Evolutionary conservation across 1,140 invertebrate species (phyloP).

Genomic region (Penaeus indicus): DNA sequence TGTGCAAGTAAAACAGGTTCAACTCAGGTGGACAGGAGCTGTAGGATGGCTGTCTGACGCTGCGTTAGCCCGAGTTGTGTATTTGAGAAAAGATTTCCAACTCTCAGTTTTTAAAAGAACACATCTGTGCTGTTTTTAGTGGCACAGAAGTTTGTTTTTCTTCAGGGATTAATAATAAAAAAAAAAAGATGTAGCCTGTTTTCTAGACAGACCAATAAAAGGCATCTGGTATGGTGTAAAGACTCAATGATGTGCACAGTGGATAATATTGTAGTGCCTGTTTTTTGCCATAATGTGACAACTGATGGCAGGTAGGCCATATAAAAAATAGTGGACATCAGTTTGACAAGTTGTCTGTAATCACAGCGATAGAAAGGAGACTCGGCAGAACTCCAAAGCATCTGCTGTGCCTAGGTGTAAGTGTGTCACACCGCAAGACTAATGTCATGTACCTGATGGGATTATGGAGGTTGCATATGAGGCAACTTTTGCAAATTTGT

Average conservation of each 20-base stretch:
- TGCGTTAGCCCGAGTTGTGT: slow-evolving; percentile 33
- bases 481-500: slow-evolving; percentile 57
- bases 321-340: slow-evolving; percentile 45
- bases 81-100: slow-evolving; percentile 8
- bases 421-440: slow-evolving; percentile 59
- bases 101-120: neutral
- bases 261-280: slow-evolving; percentile 57
- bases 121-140: slow-evolving; percentile 16
- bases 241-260: slow-evolving; percentile 51
- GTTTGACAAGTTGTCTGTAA: slow-evolving; percentile 40
- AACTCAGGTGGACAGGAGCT: neutral
- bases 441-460: slow-evolving; percentile 62
- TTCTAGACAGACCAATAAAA: slow-evolving; percentile 3
- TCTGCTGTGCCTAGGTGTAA: slow-evolving; percentile 59
- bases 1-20: slow-evolving; percentile 28
- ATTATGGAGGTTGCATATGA: slow-evolving; percentile 59
- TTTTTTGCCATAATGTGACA: slow-evolving; percentile 39
- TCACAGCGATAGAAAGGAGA: slow-evolving; percentile 36
- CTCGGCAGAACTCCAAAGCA: slow-evolving; percentile 38
- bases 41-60: neutral
- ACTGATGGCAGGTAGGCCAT: slow-evolving; percentile 47
- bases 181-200: slow-evolving; percentile 40
- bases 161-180: slow-evolving; percentile 46
- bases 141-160: slow-evolving; percentile 33
- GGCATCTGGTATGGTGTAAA: slow-evolving; percentile 42